A percentile compares a stretch with the other conserved stretches of the same genome.
phyloP scores from a whole-genome alignment of 2,888 invertebrate genomes.

The Lamellibrachia satsuma region DNA sequence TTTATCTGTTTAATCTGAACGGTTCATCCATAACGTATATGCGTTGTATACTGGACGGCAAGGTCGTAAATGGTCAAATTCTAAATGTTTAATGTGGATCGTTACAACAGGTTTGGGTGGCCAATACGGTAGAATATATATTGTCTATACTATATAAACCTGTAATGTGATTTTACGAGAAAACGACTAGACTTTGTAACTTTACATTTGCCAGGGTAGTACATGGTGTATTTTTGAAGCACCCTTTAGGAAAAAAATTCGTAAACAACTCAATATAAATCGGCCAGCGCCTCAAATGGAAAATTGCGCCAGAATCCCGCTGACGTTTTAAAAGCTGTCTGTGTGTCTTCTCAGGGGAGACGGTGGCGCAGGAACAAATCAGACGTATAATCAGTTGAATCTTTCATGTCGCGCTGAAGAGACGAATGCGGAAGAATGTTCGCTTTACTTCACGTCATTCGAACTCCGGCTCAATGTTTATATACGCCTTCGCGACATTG shows the following conservation, averaged over 20 bases:
- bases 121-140: too few relatives aligned
- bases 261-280: neutral
- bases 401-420: neutral
- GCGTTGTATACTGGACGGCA: too few relatives aligned
- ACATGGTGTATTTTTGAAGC: neutral
- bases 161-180: too few relatives aligned
- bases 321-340: neutral
- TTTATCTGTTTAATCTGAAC: too few relatives aligned
- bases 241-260: neutral
- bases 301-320: neutral
- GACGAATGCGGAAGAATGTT: neutral
- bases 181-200: too few relatives aligned
- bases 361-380: neutral
- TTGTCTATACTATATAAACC: too few relatives aligned
- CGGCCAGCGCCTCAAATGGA: neutral
- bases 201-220: too few relatives aligned
- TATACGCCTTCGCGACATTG: neutral
- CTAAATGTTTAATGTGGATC: too few relatives aligned
- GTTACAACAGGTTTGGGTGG: too few relatives aligned
- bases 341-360: neutral
- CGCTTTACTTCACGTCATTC: neutral
- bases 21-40: too few relatives aligned
- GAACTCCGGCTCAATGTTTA: neutral
- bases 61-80: too few relatives aligned
- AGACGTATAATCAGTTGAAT: neutral